Evolutionary conservation across 2,797 vertebrate genomes (phyloP).

Genomic region (Epinephelus awoara): DNA sequence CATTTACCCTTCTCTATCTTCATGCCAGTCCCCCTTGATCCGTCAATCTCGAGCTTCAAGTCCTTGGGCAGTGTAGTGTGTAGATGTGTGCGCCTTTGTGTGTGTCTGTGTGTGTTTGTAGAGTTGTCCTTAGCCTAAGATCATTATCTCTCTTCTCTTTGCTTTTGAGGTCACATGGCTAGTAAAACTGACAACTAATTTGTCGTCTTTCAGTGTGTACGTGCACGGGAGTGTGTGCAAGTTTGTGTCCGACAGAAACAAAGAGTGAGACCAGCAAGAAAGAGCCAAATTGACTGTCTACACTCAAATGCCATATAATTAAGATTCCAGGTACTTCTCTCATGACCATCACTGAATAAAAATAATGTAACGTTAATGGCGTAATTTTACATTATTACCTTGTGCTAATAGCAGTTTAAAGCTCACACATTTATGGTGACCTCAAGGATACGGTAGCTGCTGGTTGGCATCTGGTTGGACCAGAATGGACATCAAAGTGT

Average conservation of each 20-base stretch:
- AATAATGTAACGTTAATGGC: not conserved
- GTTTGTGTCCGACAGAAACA: conserved; percentile 42
- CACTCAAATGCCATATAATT: conserved; percentile 3
- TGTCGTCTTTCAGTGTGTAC: conserved; percentile 60
- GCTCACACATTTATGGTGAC: conserved; percentile 20
- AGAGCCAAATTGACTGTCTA: conserved; percentile 10
- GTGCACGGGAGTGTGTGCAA: conserved; percentile 18
- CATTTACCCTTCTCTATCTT: conserved; percentile 68
- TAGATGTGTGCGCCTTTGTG: conserved; percentile 7
- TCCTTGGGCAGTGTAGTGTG: conserved; percentile 64
- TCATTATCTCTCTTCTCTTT: conserved; percentile 77
- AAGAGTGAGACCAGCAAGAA: conserved; percentile 36
- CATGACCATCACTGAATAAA: conserved; percentile 6
- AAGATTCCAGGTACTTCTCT: conserved; percentile 13
- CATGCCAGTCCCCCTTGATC: conserved; percentile 61
- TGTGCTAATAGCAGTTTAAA: conserved; percentile 4
- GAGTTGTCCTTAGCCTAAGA: conserved; percentile 74
- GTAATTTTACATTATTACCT: too few relatives aligned
- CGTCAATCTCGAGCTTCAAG: conserved; percentile 63
- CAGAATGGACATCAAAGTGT: not conserved
- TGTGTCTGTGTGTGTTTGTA: conserved; percentile 29
- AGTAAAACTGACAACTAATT: conserved; percentile 77
- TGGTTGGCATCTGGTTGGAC: not conserved
- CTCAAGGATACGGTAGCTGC: conserved; percentile 6
- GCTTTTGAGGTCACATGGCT: conserved; percentile 76